Evolutionary conservation across 23 tunicate genomes (phyloP).

Genomic region (Halocynthia roretzi): DNA sequence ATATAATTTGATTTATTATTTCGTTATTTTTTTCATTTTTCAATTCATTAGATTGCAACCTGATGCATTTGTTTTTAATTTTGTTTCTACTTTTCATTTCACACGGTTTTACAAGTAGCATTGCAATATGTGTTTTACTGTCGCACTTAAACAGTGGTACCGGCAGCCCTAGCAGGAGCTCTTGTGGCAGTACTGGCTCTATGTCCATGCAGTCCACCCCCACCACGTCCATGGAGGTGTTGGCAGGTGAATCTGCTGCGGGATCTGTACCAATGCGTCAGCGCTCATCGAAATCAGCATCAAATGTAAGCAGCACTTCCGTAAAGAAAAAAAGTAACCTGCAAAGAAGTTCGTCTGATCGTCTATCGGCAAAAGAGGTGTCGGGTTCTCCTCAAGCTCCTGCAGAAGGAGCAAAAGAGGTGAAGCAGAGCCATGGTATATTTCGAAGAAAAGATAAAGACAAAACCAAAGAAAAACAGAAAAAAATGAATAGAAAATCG

Average conservation of each 20-base stretch:
- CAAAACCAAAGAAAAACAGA: slow-evolving; percentile 28
- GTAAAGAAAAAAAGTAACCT: slow-evolving; percentile 15
- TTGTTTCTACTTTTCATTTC: no score
- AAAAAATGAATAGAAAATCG: slow-evolving; percentile 41
- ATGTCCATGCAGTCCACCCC: slow-evolving; percentile 1
- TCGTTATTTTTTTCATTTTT: no score
- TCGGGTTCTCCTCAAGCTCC: neutral
- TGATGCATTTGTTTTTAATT: no score
- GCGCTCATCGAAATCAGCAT: neutral
- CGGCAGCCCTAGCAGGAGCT: slow-evolving; percentile 17
- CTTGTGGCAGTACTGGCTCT: slow-evolving; percentile 4
- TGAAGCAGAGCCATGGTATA: slow-evolving; percentile 19
- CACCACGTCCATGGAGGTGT: slow-evolving; percentile 6
- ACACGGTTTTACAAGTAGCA: no score
- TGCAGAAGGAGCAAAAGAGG: neutral
- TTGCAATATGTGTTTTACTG: no score
- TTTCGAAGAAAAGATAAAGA: slow-evolving; percentile 39
- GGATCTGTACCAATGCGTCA: neutral
- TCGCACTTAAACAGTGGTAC: slow-evolving; percentile 2
- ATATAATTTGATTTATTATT: no score
- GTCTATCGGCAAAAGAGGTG: slow-evolving; percentile 15
- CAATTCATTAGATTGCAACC: no score
- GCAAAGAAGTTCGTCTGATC: slow-evolving; percentile 65
- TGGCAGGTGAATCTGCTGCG: neutral
- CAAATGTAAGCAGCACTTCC: neutral